Evolutionary conservation across 2,888 invertebrate genomes (phyloP), one percentile per base, ranked within the genome.

Genomic region (Lochmaea capreae): DNA sequence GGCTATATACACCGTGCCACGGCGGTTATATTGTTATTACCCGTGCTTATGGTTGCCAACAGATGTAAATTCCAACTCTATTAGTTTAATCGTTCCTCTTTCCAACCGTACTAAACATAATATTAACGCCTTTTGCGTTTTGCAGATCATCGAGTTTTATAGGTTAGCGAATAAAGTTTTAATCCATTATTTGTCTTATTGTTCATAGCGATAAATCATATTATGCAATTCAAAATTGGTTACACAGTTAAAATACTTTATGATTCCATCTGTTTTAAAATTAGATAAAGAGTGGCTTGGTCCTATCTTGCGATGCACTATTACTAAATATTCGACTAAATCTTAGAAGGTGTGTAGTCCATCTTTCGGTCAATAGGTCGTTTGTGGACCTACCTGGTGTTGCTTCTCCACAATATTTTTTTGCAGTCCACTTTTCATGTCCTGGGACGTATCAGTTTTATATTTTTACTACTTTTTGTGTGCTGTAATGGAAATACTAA

Each of bases 21-120:
- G 84, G 84, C 85, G 85, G 86, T 87, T 87, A 86, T 87, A 87
- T 88, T 87, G 87, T 88, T 88, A 88, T 87, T 87, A 87, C 87
- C 83, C 83, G 85, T 86, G 85, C 87, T 87, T 87, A 87, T 86
- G 87, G 86, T 85, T 86, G 86, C 85, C 85, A 87, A 85, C 86
- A 87, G 86, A 86, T 87, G 87, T 86, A 87, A 86, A 86, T 86
- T 86, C 85, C 84, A 83, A 82, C 85, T 86, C 84, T 85, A 86
- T 86, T 86, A 85, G 84, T 83, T 84, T 84, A 84, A 84, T 84
- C 81, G 83, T 77, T 79, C 79, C 80, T 63, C 62, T 83, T 80
- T 81, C 81, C 80, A 80, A 77, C 79, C 76, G 74, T 74, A 79
- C 77, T 79, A 76, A 63, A 80, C 79, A 77, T 76, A 75, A 78